A percentile compares a stretch with the other conserved stretches of the same genome.
Conservation (phyloP, 2,888 invertebrate genomes). For the Nyleta sp. region DNA sequence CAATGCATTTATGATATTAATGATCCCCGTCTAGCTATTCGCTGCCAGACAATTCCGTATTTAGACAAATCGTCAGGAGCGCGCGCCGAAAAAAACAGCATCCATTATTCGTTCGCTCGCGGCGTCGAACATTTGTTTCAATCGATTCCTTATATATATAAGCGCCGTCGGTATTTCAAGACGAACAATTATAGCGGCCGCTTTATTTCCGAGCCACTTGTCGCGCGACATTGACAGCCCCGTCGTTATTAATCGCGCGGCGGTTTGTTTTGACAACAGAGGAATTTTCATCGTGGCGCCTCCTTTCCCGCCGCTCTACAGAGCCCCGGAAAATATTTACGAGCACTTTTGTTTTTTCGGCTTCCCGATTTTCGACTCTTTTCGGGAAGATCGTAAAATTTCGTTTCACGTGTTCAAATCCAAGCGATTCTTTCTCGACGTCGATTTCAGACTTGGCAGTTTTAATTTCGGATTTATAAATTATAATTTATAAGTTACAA, state of each 20-base stretch:
- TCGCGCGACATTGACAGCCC: slow-evolving; percentile 15
- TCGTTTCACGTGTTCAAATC: too few relatives aligned
- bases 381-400: too few relatives aligned
- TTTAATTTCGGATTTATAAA: too few relatives aligned
- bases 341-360: slow-evolving; percentile 9
- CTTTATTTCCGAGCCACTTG: slow-evolving; percentile 44
- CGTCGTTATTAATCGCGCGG: slow-evolving; percentile 37
- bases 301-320: slow-evolving; percentile 12
- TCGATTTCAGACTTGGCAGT: neutral
- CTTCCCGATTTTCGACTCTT: neutral
- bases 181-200: slow-evolving; percentile 24
- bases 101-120: slow-evolving; percentile 30
- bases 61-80: slow-evolving; percentile 47
- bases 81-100: slow-evolving; percentile 22
- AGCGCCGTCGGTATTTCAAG: slow-evolving; percentile 26
- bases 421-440: too few relatives aligned
- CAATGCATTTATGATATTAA: slow-evolving; percentile 49
- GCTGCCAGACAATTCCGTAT: slow-evolving; percentile 41
- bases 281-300: slow-evolving; percentile 30
- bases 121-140: slow-evolving; percentile 11
- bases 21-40: slow-evolving; percentile 39
- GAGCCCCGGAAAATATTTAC: slow-evolving; percentile 32
- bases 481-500: too few relatives aligned
- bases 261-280: slow-evolving; percentile 46
- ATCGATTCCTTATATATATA: slow-evolving; percentile 44